phyloP scores from a whole-genome alignment of 1,140 invertebrate species.

The Chrysomallon squamiferum region DNA sequence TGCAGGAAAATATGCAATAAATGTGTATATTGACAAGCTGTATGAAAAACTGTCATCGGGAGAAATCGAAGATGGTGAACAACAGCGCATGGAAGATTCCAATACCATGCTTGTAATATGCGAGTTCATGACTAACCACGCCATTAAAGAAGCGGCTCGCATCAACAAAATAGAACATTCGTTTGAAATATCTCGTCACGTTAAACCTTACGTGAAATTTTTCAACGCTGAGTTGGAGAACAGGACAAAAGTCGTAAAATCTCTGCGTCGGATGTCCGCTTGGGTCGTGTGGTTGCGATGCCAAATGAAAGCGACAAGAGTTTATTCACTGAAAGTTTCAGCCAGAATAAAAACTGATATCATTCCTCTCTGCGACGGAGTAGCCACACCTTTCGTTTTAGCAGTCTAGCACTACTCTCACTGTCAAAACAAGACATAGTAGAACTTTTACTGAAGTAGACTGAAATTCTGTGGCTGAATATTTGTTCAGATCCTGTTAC shows the following conservation, averaged over 20 bases:
- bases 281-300: constrained; percentile 13
- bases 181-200: neutral
- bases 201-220: constrained; percentile 3
- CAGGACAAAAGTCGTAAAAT: neutral
- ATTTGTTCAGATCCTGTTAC: too few relatives aligned
- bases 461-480: too few relatives aligned
- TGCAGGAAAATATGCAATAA: constrained; percentile 44
- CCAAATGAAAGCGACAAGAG: neutral
- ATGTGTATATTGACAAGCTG: constrained; percentile 40
- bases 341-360: constrained; percentile 13
- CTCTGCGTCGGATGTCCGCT: constrained; percentile 1
- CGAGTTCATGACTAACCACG: constrained; percentile 27
- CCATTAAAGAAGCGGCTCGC: constrained; percentile 27
- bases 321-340: neutral
- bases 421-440: too few relatives aligned
- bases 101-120: constrained; percentile 26
- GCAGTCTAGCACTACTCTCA: too few relatives aligned
- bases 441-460: too few relatives aligned
- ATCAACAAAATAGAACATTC: constrained; percentile 32
- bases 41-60: constrained; percentile 22
- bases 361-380: neutral
- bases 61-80: constrained; percentile 4
- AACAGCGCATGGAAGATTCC: constrained; percentile 19
- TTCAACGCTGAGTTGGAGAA: neutral
- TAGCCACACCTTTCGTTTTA: too few relatives aligned